These are phyloP conservation scores for Sinocyclocheilus grahami DNA, from an alignment of 2,113 vertebrate species.

Conservation along the genomic window DNA sequence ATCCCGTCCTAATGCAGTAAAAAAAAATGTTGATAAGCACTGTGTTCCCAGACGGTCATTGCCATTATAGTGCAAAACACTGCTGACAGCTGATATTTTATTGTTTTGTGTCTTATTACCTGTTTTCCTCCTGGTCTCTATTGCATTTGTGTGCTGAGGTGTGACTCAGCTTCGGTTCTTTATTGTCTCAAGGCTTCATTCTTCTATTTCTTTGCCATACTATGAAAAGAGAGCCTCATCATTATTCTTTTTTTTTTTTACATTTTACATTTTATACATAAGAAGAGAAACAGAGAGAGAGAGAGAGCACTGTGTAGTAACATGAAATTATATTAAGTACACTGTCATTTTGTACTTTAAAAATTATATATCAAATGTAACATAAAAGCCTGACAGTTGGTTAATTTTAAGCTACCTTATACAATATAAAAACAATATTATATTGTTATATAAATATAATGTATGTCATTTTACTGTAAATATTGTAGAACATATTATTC, in stretches of 20 bases:
- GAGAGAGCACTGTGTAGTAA: neutral
- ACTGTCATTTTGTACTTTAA: neutral
- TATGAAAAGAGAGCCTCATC: neutral
- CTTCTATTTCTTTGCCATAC: neutral
- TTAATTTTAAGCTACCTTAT: neutral
- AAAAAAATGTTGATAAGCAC: neutral
- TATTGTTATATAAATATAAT: no score
- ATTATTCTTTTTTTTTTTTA: neutral
- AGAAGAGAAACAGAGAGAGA: neutral
- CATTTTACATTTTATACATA: no score
- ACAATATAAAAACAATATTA: neutral
- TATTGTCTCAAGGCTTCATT: slow-evolving; percentile 4
- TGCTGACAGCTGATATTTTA: neutral
- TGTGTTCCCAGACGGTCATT: neutral
- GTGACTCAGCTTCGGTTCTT: slow-evolving; percentile 24
- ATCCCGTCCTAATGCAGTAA: neutral
- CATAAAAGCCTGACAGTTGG: neutral
- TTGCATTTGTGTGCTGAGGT: slow-evolving; percentile 10
- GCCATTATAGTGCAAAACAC: neutral
- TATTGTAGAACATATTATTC: neutral
- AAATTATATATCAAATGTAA: neutral
- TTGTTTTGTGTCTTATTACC: slow-evolving; percentile 12
- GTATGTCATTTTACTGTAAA: no score
- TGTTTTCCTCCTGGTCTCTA: neutral
- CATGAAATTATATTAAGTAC: neutral